Evolutionary conservation across 2,888 invertebrate genomes (phyloP).

Genomic region (Lithodes maja): DNA sequence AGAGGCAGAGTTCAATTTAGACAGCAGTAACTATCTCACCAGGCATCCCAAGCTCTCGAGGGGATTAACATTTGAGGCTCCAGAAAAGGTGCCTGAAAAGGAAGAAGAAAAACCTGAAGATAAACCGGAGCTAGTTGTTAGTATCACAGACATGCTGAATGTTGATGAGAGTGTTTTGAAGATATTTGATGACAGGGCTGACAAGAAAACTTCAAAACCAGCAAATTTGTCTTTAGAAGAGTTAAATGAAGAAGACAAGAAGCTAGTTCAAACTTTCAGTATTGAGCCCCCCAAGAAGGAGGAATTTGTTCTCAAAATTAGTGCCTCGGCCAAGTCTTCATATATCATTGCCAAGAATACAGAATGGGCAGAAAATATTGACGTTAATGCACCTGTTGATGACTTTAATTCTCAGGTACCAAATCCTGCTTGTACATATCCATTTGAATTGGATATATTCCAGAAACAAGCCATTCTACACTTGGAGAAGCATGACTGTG

Average conservation of each 20-base stretch:
- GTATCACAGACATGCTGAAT: constrained; percentile 80
- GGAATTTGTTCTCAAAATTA: constrained; percentile 81
- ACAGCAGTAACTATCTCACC: constrained; percentile 45
- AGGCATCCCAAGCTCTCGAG: constrained; percentile 67
- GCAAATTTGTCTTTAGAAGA: constrained; percentile 53
- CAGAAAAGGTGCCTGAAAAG: constrained; percentile 18
- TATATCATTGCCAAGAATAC: constrained; percentile 75
- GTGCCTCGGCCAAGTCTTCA: constrained; percentile 75
- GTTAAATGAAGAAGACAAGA: constrained; percentile 69
- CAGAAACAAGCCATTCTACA: constrained; percentile 97
- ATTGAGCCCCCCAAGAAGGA: constrained; percentile 71
- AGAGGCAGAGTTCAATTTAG: constrained; percentile 37
- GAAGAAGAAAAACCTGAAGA: constrained; percentile 19
- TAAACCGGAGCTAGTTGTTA: constrained; percentile 75
- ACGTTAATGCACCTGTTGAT: constrained; percentile 85
- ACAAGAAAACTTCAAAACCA: constrained; percentile 69
- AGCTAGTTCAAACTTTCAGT: constrained; percentile 45
- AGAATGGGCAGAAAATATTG: constrained; percentile 92
- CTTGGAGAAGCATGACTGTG: constrained; percentile 93
- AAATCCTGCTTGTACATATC: constrained; percentile 88
- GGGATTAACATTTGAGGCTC: constrained; percentile 58
- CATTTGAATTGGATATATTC: constrained; percentile 96
- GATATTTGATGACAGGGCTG: constrained; percentile 72
- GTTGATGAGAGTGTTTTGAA: constrained; percentile 80
- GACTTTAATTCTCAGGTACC: constrained; percentile 89